Conservation (phyloP, 2,888 invertebrate genomes). For the Axea sp. region DNA sequence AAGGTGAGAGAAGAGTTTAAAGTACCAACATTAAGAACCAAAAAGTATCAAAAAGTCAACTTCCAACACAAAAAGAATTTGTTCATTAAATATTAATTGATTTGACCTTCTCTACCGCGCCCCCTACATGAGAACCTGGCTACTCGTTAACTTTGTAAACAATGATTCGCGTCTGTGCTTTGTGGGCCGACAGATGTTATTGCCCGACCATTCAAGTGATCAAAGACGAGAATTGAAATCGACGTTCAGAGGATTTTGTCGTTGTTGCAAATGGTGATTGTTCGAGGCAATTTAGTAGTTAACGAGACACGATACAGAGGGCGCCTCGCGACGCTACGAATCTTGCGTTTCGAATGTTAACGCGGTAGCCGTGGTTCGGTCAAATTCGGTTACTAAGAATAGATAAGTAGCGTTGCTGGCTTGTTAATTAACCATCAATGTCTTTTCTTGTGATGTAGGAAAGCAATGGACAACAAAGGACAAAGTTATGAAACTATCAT, state of each 20-base stretch:
- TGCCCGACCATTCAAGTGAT: slow-evolving; percentile 5
- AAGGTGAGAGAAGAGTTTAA: slow-evolving; percentile 79
- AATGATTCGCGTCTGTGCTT: slow-evolving; percentile 63
- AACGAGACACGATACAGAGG: slow-evolving; percentile 11
- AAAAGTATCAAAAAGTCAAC: slow-evolving; percentile 29
- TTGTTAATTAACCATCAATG: slow-evolving; percentile 40
- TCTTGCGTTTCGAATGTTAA: slow-evolving; percentile 73
- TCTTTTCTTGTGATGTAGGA: slow-evolving; percentile 81
- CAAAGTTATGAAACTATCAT: slow-evolving; percentile 90
- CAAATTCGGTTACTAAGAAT: slow-evolving; percentile 26
- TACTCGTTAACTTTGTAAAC: slow-evolving; percentile 69
- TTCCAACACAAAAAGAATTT: slow-evolving; percentile 9
- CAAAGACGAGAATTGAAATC: background rate
- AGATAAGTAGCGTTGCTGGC: no score
- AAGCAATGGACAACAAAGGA: slow-evolving; percentile 89
- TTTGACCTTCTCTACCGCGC: slow-evolving; percentile 63
- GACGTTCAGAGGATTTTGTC: slow-evolving; percentile 21
- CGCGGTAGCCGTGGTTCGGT: slow-evolving; percentile 73
- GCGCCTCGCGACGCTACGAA: slow-evolving; percentile 52
- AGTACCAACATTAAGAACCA: slow-evolving; percentile 71
- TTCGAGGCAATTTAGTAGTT: slow-evolving; percentile 20
- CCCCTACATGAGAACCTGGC: slow-evolving; percentile 62
- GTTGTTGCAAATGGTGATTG: slow-evolving; percentile 18
- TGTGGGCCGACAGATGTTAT: slow-evolving; percentile 52
- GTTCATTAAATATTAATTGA: slow-evolving; percentile 7